Evolutionary conservation across 1,140 invertebrate genomes (phyloP), one percentile per base, ranked within the genome.

Genomic region (Ostrea denselamellosa): DNA sequence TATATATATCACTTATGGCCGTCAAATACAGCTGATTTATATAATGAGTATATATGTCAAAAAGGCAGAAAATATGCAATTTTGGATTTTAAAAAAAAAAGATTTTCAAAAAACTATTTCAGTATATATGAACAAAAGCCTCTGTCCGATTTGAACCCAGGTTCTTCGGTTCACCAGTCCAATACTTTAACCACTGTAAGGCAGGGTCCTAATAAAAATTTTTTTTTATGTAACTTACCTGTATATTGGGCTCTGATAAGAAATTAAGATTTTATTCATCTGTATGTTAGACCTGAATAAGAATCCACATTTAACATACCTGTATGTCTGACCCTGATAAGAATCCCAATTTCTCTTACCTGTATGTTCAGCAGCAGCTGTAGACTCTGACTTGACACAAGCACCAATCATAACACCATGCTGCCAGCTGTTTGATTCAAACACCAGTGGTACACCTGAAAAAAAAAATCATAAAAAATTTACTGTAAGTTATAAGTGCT

Each of bases 391-490:
- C 90, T 98, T 96, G 97, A 99, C 98, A n/a, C 97, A 96, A 3
- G 98, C 97, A 8, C 98, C 99, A 91, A 99, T 96, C 93, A 99
- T 98, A 0, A 99, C 98, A 52, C 98, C 99, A 95, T 99, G 99
- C 62, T 97, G 95, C 99, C 99, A 99, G 93, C 97, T 96, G 85
- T 97, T 96, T 0, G 98, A 96, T 95, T 99, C 97, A 91, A 98
- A 98, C 34, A 99, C 97, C 3, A 99, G 95, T 0, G 99, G 99
- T 10, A 99, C 98, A 22, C 98, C 96, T 90, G 96, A 94, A 89
- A 77, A 89, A 82, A 22, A 8, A 82, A 65, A 86, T 28, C n/a
- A n/a, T 25, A 19, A 34, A 17, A 56, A 53, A 52, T 25, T n/a
- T 0, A 62, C 56, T 3, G 17, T 12, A 19, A 62, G 5, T 14